Base-by-base conservation (phyloP, 1,140 invertebrate genomes). In the Zophobas atratus region DNA sequence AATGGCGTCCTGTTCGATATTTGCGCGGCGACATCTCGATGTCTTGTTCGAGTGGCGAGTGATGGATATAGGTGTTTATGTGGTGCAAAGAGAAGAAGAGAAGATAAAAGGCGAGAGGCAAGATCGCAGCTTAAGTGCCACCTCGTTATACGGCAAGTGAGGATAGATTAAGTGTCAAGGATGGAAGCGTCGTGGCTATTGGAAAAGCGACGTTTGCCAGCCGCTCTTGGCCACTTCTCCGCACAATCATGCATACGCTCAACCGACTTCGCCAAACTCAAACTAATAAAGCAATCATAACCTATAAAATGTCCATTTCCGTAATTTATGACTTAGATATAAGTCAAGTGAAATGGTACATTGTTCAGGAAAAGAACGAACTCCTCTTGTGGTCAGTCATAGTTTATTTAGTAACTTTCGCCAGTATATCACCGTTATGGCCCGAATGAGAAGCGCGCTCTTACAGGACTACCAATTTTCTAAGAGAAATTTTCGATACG, bases 1-100 rank as follows among this genome's bases (percentile, higher is more conserved):
- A 75, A 75, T 75, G 55, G 55, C 57, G 73, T 38, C 55, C 46
- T 46, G 55, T 75, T 53, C 57, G 57, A 75, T 75, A 75, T 60
- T 75, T 60, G 73, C 34, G 46, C 38, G 60, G 60, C 60, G 60
- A 67, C 60, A 67, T 67, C 60, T 48, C 39, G 38, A 35, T 46
- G 43, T 46, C 43, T 46, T 3, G 43, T 46, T 46, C 43, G 43
- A 5, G 55, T 2, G 8, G 1, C 55, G 34, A 43, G 60, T 43
- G 60, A 67, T 60, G 56, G 35, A 60, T 60, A 60, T 39, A 6
- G 56, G 56, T 60, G 56, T 60, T 60, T 60, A 60, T 60, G 56
- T 60, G 35, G 35, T 38, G 56, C 32, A 60, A 60, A 60, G 36
- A 38, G 56, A 39, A 60, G 36, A 60, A 60, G 56, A 39, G 38